Evolutionary conservation across 2,113 vertebrate species (phyloP), one percentile per base, ranked within the genome.

Genomic region (Caloenas nicobarica): DNA sequence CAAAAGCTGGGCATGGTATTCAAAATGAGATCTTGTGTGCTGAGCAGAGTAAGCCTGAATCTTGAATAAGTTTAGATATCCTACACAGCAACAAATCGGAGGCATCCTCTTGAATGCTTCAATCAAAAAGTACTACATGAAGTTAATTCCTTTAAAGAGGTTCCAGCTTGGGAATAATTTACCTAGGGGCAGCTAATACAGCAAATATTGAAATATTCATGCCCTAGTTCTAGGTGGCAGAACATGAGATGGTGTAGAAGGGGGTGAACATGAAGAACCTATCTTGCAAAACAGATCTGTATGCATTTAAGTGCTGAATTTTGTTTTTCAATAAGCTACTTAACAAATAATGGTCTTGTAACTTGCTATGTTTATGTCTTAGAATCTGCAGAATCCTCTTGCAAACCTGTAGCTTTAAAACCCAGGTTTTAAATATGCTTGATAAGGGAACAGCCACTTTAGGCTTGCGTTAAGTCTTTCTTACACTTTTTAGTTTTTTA

Each of bases 351-450:
- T 6, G 4, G 3, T 50, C 11, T 51, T 72, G 4, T 71, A 72
- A 64, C 19, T 57, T 46, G 19, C 14, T 58, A 2, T 54, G 13
- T 40, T 48, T 72, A 40, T 57, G 40, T 42, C 4, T 60, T 70
- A 29, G n/a, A 53, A 79, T 57, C 16, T 74, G 23, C 11, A 42
- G 24, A 74, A 76, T 72, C 17, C 13, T 68, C 15, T 72, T 86
- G 42, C 38, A 81, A 31, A 74, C 40, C 15, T 58, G 36, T 78
- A 54, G 33, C 24, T 93, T 73, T 68, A 68, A 92, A 68, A 24
- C 5, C 4, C 11, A 12, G 2, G 3, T 68, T 81, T 21, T 6
- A 82, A 92, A 57, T 70, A 17, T 0, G 0, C 8, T 62, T 46
- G 25, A 11, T 53, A 76, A 69, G 11, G 36, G 18, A 7, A 34